Evolutionary conservation across 2,797 vertebrate genomes (phyloP).

Genomic region (Spinus olivaceus): DNA sequence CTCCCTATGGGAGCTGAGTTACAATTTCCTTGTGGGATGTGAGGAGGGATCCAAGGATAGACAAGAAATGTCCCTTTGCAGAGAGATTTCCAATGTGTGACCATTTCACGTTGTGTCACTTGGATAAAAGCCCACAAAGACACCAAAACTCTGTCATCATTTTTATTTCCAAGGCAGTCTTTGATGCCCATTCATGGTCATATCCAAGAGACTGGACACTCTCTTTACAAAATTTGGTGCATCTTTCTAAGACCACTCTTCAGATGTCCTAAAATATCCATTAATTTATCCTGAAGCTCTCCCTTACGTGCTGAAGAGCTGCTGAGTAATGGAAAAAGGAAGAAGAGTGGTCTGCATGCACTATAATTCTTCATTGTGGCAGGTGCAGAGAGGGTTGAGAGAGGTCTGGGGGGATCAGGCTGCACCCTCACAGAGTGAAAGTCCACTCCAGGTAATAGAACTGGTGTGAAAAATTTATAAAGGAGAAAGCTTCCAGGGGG

Average conservation of each 20-base stretch:
- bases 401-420: constrained; percentile 47
- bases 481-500: constrained; percentile 38
- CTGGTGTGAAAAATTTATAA: constrained; percentile 16
- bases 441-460: constrained; percentile 59
- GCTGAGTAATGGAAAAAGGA: neutral
- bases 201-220: neutral
- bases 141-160: neutral
- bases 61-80: neutral
- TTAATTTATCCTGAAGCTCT: neutral
- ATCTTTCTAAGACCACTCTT: neutral
- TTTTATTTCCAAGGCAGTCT: neutral
- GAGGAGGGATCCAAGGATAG: neutral
- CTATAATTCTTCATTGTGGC: neutral
- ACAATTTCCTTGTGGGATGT: neutral
- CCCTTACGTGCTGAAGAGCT: neutral
- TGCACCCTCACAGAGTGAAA: neutral
- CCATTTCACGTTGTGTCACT: neutral
- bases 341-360: neutral
- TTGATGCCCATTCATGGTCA: neutral
- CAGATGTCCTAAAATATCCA: neutral
- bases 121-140: neutral
- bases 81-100: neutral
- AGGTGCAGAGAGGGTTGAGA: neutral
- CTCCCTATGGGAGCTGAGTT: neutral
- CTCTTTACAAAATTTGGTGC: neutral